phyloP scores from a whole-genome alignment of 2,888 invertebrate genomes.

The Pelosia muscerda region DNA sequence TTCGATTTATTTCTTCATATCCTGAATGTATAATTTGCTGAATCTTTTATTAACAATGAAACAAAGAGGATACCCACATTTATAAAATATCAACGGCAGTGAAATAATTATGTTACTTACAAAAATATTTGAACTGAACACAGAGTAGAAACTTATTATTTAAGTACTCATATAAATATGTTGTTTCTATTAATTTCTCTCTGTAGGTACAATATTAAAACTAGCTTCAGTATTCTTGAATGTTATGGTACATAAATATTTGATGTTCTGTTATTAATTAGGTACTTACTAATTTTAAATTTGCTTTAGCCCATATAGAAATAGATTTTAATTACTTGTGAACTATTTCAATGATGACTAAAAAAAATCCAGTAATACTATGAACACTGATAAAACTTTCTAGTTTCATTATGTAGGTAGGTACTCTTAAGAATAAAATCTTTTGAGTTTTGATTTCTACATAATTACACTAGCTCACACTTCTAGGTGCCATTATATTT shows the following conservation, averaged over 20 bases:
- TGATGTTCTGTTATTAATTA: too few relatives aligned
- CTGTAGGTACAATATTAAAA: too few relatives aligned
- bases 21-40: background rate
- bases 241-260: too few relatives aligned
- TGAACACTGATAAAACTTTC: too few relatives aligned
- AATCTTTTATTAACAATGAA: background rate
- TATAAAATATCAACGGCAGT: background rate
- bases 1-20: slow-evolving; percentile 9
- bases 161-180: too few relatives aligned
- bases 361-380: background rate
- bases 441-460: background rate
- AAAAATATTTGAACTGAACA: slow-evolving; percentile 3
- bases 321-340: background rate
- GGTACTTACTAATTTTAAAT: background rate
- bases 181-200: too few relatives aligned
- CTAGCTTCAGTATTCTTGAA: too few relatives aligned
- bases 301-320: background rate
- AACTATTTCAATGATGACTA: background rate
- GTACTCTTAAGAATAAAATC: background rate
- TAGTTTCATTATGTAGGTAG: background rate
- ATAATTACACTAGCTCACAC: background rate
- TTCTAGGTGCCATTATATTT: background rate
- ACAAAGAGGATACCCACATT: background rate
- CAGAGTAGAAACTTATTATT: too few relatives aligned
- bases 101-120: background rate